A percentile compares a stretch with the other conserved stretches of the same genome.
These are phyloP conservation scores for Rhizoglyphus robini DNA, from an alignment of 1,140 invertebrate species.

Conservation along the genomic window DNA sequence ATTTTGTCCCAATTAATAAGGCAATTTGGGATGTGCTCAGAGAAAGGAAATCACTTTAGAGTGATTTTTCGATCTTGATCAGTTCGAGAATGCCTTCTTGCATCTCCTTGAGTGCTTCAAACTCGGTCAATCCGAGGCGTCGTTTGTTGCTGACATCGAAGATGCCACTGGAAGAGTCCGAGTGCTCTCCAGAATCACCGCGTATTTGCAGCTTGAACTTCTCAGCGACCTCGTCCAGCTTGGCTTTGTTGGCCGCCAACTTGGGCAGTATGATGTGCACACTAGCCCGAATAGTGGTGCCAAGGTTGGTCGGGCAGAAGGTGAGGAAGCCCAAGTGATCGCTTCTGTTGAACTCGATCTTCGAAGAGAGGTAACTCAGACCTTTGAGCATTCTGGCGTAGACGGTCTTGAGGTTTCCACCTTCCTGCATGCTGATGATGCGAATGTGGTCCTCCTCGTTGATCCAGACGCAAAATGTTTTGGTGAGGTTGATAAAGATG, in stretches of 20 bases:
- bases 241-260: slow-evolving; percentile 70
- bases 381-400: slow-evolving; percentile 76
- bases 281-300: slow-evolving; percentile 90
- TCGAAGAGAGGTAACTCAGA: slow-evolving; percentile 80
- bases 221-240: slow-evolving; percentile 76
- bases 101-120: slow-evolving; percentile 70
- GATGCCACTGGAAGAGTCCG: slow-evolving; percentile 35
- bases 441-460: slow-evolving; percentile 47
- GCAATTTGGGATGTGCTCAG: no score
- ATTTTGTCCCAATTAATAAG: no score
- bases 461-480: slow-evolving; percentile 45
- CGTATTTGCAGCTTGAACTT: slow-evolving; percentile 80
- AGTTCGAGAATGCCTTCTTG: slow-evolving; percentile 65
- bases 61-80: slow-evolving; percentile 69
- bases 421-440: slow-evolving; percentile 47
- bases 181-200: slow-evolving; percentile 37
- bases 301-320: slow-evolving; percentile 95
- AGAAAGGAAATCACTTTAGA: slow-evolving; percentile 11
- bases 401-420: slow-evolving; percentile 47
- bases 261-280: slow-evolving; percentile 96
- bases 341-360: slow-evolving; percentile 76
- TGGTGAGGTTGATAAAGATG: slow-evolving; percentile 43
- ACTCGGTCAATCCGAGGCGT: slow-evolving; percentile 58
- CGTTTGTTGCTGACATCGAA: slow-evolving; percentile 81
- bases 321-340: slow-evolving; percentile 90